These are phyloP conservation scores for Origma solitaria DNA, from an alignment of 2,113 vertebrate species.

Conservation along the genomic window DNA sequence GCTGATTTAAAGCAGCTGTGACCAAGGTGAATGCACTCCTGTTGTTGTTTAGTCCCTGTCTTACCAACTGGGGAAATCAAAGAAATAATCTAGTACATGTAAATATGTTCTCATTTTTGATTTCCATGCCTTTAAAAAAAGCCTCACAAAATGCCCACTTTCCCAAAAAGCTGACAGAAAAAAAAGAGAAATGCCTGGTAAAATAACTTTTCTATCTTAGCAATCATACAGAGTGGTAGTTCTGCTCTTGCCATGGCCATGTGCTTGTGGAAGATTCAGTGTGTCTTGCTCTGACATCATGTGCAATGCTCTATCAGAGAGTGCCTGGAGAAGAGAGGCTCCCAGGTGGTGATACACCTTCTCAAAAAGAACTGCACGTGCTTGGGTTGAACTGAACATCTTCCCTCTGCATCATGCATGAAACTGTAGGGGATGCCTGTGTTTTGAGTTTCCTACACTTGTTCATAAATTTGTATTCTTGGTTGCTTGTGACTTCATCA, in stretches of 20 bases:
- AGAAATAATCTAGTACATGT: neutral
- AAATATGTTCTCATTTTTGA: neutral
- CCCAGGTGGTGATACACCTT: too few relatives aligned
- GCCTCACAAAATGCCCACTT: neutral
- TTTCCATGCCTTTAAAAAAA: neutral
- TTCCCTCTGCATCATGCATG: neutral
- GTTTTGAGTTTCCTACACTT: neutral
- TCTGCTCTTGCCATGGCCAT: rapidly evolving
- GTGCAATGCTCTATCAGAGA: neutral
- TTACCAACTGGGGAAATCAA: neutral
- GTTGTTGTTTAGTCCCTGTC: neutral
- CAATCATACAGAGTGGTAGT: neutral
- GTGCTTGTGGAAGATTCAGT: neutral
- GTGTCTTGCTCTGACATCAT: neutral
- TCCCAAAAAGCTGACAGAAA: neutral
- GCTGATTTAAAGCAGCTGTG: neutral
- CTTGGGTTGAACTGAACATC: neutral
- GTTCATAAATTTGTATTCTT: neutral
- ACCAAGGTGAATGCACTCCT: neutral
- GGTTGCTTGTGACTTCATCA: neutral
- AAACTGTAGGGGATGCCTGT: neutral
- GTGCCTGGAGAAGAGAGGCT: neutral
- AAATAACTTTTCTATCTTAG: neutral
- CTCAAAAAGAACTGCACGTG: neutral
- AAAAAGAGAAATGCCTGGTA: neutral